phyloP scores from a whole-genome alignment of 2,113 vertebrate genomes.

The Genyomyrus donnyi region DNA sequence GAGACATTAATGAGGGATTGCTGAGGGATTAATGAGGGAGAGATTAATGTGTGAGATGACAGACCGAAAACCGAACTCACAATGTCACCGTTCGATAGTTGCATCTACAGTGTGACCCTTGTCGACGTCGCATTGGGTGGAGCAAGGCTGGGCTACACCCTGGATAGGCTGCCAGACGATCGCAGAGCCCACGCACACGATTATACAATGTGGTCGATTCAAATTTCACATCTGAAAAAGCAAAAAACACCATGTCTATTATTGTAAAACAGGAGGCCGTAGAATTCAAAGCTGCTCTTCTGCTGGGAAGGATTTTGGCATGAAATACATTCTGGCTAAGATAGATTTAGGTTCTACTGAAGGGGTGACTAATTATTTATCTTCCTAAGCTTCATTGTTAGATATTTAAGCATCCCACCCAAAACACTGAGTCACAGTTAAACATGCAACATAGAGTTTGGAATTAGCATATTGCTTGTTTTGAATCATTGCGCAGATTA shows the following conservation, averaged over 20 bases:
- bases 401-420: neutral
- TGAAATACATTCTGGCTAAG: neutral
- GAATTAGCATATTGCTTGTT: neutral
- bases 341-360: neutral
- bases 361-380: neutral
- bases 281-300: neutral
- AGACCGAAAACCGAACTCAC: neutral
- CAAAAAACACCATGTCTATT: neutral
- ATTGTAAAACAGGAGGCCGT: neutral
- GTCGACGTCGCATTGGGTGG: neutral
- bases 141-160: neutral
- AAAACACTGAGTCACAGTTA: neutral
- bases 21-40: neutral
- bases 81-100: neutral
- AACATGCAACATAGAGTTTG: neutral
- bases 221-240: neutral
- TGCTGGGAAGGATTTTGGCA: neutral
- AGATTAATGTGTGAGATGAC: neutral
- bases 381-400: neutral
- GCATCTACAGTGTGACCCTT: neutral
- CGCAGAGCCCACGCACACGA: neutral
- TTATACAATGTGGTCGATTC: neutral
- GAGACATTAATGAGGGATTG: neutral
- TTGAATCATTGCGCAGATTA: neutral
- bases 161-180: neutral